A percentile compares a stretch with the other conserved stretches of the same genome.
These are phyloP conservation scores for Monarcha castaneiventris DNA, from an alignment of 2,113 vertebrate species.

Conservation along the genomic window DNA sequence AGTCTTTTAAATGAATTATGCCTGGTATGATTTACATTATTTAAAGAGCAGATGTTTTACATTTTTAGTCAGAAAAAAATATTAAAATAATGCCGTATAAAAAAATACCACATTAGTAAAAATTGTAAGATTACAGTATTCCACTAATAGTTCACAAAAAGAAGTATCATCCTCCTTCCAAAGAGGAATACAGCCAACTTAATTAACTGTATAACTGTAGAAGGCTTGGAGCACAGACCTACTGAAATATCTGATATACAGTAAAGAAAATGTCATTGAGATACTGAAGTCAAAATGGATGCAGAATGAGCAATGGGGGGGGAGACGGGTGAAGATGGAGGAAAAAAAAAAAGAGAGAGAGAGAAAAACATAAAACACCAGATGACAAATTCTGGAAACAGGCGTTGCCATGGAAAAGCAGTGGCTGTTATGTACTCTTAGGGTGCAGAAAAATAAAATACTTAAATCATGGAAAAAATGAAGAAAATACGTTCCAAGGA, in stretches of 20 bases:
- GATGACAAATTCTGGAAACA: slow-evolving; percentile 66
- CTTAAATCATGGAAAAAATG: background rate
- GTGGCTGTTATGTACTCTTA: background rate
- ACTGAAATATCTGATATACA: slow-evolving; percentile 7
- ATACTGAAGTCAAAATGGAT: slow-evolving; percentile 56
- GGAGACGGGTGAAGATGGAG: background rate
- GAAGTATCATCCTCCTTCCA: background rate
- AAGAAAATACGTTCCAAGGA: background rate
- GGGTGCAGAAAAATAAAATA: background rate
- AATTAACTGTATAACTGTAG: background rate
- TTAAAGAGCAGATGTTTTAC: background rate
- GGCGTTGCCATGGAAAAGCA: slow-evolving; percentile 62
- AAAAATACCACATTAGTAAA: background rate
- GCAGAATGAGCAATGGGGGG: slow-evolving; percentile 35
- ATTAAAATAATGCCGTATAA: background rate
- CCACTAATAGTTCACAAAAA: background rate
- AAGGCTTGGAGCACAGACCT: background rate
- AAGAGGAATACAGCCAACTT: background rate
- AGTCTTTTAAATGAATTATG: background rate
- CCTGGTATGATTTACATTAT: background rate
- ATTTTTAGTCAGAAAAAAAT: background rate
- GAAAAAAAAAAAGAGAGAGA: background rate
- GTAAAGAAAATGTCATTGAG: slow-evolving; percentile 32
- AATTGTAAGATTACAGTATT: background rate
- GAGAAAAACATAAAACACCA: slow-evolving; percentile 56